phyloP scores from a whole-genome alignment of 2,797 vertebrate genomes.

The Scarus forsteni region DNA sequence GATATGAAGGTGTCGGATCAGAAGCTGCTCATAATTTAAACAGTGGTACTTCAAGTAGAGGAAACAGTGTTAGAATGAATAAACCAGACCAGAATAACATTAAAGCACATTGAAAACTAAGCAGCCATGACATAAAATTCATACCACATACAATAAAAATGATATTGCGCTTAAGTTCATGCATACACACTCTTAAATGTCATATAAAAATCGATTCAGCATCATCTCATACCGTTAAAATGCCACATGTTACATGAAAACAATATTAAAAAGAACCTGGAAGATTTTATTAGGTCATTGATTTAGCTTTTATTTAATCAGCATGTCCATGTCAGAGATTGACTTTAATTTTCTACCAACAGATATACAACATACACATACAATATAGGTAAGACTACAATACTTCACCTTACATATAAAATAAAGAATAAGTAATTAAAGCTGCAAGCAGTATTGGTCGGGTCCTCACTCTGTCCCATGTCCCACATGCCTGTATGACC shows the following conservation, averaged over 20 bases:
- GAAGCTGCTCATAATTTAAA: conserved; percentile 1
- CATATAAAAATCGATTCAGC: not conserved
- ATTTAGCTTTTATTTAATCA: not conserved
- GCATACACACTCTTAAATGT: conserved; percentile 10
- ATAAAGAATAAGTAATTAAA: too few species aligned
- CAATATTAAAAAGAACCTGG: not conserved
- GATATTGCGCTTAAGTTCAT: not conserved
- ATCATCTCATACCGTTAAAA: not conserved
- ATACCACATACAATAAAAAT: not conserved
- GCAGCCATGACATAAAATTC: not conserved
- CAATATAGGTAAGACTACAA: too few species aligned
- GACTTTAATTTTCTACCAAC: too few species aligned
- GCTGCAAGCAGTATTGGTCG: too few species aligned
- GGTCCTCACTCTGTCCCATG: too few species aligned
- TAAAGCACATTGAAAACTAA: not conserved
- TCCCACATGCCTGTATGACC: too few species aligned
- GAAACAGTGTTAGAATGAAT: not conserved
- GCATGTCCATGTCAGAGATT: not conserved
- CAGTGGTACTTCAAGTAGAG: conserved; percentile 12
- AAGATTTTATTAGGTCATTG: not conserved
- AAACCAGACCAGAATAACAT: not conserved
- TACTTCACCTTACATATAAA: not conserved
- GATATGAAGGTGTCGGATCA: conserved; percentile 10
- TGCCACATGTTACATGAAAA: not conserved
- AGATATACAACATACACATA: not conserved